Evolutionary conservation across 2,888 invertebrate species (phyloP), one percentile per base, ranked within the genome.

Genomic region (Dione vanillae): DNA sequence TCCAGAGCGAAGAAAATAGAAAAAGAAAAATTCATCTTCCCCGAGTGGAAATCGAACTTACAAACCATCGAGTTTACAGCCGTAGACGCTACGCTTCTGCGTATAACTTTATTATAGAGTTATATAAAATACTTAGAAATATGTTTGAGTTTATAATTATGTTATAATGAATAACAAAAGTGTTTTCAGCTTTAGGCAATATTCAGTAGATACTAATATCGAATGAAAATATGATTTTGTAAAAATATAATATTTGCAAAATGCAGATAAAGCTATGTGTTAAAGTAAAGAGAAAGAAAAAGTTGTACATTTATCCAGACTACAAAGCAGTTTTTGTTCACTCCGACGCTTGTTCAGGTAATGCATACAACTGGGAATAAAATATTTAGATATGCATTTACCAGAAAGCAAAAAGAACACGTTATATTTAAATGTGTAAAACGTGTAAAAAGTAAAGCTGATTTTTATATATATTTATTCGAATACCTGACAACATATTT

Each of bases 301-400:
- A 72, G 72, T 70, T 70, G 59, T n/a, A 35, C 69, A 72, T 72
- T 72, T 72, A 72, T 70, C 72, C 70, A 67, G 59, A 59, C 27
- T 67, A 72, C 72, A 72, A 65, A 72, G 72, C n/a, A n/a, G n/a
- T n/a, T n/a, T n/a, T n/a, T n/a, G n/a, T n/a, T n/a, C n/a, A n/a
- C n/a, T n/a, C n/a, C n/a, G n/a, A n/a, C n/a, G n/a, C 66, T 72
- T 70, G 70, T 72, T 67, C 70, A 72, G 72, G 72, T 72, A 70
- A 72, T 72, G 72, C 72, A 72, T 70, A 58, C 72, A 67, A 72
- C 70, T 70, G 70, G 67, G 72, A 72, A 67, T 72, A 65, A 72
- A 70, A 72, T 72, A 72, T 72, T 72, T 72, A 72, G 70, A 70
- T n/a, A n/a, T 72, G 72, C 72, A 72, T 67, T 72, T 72, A 62